phyloP scores from a whole-genome alignment of 2,113 vertebrate genomes.

The Elephantulus edwardii region DNA sequence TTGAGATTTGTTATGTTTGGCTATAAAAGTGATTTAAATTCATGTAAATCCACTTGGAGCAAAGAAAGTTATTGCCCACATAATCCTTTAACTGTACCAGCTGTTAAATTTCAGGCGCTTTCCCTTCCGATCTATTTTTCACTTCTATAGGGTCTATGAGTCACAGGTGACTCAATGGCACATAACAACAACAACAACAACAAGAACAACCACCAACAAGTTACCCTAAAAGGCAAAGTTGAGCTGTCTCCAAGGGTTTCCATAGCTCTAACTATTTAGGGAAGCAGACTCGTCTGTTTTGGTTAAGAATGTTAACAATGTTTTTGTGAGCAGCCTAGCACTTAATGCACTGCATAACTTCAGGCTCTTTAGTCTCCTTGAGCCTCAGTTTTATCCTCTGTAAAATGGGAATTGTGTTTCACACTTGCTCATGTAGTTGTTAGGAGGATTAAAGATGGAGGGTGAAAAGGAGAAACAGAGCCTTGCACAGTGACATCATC shows the following conservation, averaged over 20 bases:
- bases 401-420: not conserved
- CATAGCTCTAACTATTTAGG: too few species aligned
- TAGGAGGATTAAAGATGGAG: not conserved
- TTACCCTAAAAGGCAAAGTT: too few species aligned
- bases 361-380: not conserved
- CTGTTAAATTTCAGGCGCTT: not conserved
- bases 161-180: too few species aligned
- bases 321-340: too few species aligned
- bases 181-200: too few species aligned
- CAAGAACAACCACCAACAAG: too few species aligned
- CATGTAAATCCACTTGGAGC: not conserved
- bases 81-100: not conserved
- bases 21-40: not conserved
- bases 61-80: not conserved
- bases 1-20: constrained; percentile 17
- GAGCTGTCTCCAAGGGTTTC: too few species aligned
- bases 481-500: accelerated
- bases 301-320: too few species aligned
- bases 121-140: not conserved
- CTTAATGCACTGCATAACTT: not conserved
- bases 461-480: not conserved
- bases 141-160: not conserved
- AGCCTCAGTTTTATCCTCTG: not conserved
- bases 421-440: not conserved
- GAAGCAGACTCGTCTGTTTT: too few species aligned